Percentiles rank a stretch among this genome's conserved stretches.
Conservation (phyloP, 2,797 vertebrate genomes). For the Halcyon badia region DNA sequence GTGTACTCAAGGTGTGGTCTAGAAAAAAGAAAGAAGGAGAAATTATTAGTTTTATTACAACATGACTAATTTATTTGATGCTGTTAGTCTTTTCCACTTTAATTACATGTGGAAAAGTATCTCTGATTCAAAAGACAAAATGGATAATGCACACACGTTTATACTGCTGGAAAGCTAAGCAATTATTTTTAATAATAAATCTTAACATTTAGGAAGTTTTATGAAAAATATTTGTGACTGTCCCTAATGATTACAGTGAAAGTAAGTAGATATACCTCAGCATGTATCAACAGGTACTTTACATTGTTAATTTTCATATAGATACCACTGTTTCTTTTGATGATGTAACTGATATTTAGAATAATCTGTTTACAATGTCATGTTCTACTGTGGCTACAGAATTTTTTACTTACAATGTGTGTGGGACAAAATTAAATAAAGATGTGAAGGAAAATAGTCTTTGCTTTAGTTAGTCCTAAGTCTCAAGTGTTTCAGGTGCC, state of each 20-base stretch:
- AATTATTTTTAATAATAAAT: neutral
- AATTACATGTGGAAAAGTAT: neutral
- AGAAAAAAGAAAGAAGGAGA: neutral
- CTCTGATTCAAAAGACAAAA: neutral
- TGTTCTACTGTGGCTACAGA: neutral
- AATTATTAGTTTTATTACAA: neutral
- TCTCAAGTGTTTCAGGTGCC: neutral
- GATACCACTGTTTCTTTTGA: neutral
- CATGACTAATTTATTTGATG: conserved; percentile 15
- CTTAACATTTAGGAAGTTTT: neutral
- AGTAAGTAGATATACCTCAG: neutral
- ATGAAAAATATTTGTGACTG: neutral
- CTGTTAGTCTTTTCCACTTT: neutral
- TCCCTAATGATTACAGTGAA: neutral
- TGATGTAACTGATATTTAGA: neutral
- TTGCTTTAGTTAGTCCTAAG: neutral
- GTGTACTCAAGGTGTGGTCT: neutral
- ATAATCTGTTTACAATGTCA: neutral
- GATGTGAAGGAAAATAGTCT: neutral
- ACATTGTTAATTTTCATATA: neutral
- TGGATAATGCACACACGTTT: neutral
- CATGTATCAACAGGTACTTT: neutral
- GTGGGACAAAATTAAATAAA: neutral
- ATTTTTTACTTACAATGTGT: neutral
- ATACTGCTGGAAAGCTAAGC: neutral